Base-by-base conservation (phyloP, 2,113 vertebrate genomes). In the Dasyurus viverrinus region DNA sequence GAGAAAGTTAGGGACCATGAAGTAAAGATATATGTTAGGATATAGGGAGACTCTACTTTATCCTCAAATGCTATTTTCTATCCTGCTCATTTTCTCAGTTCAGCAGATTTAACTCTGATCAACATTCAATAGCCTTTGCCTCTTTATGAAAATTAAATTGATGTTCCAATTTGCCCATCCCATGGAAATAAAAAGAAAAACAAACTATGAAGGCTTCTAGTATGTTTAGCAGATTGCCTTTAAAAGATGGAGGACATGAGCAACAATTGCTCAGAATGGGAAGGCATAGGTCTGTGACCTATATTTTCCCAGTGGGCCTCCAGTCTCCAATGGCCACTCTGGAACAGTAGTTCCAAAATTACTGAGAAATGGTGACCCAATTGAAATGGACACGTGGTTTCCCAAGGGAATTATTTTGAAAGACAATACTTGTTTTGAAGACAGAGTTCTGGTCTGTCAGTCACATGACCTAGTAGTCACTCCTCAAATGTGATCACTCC, bases 391-490 rank as follows among this genome's bases (percentile, higher is more conserved):
- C n/a, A 52, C 93, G 54, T 26, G 9, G 52, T 24, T 19, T 55
- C 26, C 90, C 53, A 50, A 89, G 23, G 76, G 90, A 3, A 30
- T 36, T 76, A 8, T 60, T 95, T 90, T 92, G 46, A 93, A 42
- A 47, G 12, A 55, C 42, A 52, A 42, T 91, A 22, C 50, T 92
- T 89, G 93, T 10, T 47, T 68, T 90, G 16, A 22, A 12, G 27
- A 89, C 0, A 47, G 50, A 53, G 89, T 68, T 91, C 50, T 68
- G 47, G 19, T 76, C 48, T 96, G 60, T 95, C 92, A 76, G n/a
- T 84, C 68, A 84, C 68, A 42, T 42, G 68, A 42, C 16, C n/a
- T n/a, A 23, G 36, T 84, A 84, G 68, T 84, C 1, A 42, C 5
- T 42, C 19, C 16, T 84, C 19, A 42, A 23, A 42, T 84, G 19